Evolutionary conservation across 2,113 vertebrate genomes (phyloP).

Genomic region (Monopterus albus): DNA sequence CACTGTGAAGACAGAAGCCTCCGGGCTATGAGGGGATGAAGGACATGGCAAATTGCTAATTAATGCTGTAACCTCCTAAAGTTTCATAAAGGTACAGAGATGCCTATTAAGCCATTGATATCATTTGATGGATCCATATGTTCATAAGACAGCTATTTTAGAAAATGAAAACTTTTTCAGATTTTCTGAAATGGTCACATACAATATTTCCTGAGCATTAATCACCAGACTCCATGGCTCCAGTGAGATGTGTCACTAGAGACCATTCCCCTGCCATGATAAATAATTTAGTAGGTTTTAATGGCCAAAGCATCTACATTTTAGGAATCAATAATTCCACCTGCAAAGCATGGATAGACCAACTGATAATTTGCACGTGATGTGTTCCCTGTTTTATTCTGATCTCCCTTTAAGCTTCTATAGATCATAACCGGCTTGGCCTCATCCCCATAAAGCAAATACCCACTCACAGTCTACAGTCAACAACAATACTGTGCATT

Average conservation of each 20-base stretch:
- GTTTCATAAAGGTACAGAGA: neutral
- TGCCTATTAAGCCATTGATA: neutral
- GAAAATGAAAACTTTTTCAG: too few species aligned
- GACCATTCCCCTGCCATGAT: neutral
- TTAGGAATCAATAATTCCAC: neutral
- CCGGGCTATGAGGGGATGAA: neutral
- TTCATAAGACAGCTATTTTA: neutral
- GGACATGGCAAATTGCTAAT: neutral
- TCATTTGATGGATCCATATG: neutral
- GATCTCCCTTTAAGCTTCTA: too few species aligned
- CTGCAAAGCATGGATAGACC: neutral
- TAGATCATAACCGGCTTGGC: too few species aligned
- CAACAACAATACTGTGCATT: neutral
- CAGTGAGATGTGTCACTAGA: neutral
- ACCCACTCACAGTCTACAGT: too few species aligned
- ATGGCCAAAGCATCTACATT: neutral
- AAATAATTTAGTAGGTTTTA: neutral
- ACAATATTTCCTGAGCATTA: neutral
- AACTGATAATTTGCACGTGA: neutral
- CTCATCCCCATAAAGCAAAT: too few species aligned
- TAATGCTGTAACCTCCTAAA: neutral
- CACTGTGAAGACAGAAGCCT: neutral
- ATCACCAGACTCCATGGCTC: neutral
- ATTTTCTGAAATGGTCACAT: neutral
- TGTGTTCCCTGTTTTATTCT: neutral